These are phyloP conservation scores for Scartelaos histophorus DNA, from an alignment of 2,113 vertebrate genomes.

Conservation along the genomic window DNA sequence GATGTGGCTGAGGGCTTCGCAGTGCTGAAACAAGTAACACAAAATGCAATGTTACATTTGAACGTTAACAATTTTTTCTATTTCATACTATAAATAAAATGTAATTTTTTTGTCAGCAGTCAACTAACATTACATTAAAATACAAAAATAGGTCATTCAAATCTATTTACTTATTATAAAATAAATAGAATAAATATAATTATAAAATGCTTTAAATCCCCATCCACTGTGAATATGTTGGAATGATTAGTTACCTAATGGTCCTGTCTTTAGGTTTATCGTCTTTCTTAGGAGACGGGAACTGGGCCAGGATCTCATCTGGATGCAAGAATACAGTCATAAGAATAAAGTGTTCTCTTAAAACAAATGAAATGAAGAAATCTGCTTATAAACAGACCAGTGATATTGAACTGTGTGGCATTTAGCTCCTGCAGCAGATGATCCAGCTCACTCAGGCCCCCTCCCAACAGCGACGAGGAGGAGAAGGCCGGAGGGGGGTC, in stretches of 20 bases:
- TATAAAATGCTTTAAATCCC: background rate
- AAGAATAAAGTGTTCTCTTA: constrained; percentile 1
- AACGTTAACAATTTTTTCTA: too few relatives aligned
- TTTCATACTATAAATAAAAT: background rate
- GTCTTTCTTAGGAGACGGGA: constrained; percentile 82
- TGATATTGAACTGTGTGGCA: constrained; percentile 93
- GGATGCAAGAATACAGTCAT: constrained; percentile 32
- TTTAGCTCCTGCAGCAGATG: constrained; percentile 91
- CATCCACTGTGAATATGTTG: background rate
- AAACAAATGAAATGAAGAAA: background rate
- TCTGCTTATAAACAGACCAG: constrained; percentile 72
- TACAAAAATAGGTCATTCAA: too few relatives aligned
- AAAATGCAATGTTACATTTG: background rate
- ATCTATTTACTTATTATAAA: too few relatives aligned
- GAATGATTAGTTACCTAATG: constrained; percentile 44
- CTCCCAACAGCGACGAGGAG: constrained; percentile 84
- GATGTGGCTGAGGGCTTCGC: constrained; percentile 85
- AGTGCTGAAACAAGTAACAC: constrained; percentile 57
- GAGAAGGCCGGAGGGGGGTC: constrained; percentile 76
- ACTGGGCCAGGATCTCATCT: constrained; percentile 95
- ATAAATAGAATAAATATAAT: too few relatives aligned
- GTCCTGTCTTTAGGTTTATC: constrained; percentile 75
- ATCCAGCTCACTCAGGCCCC: constrained; percentile 88
- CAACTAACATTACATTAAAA: background rate
- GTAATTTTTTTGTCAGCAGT: background rate